Evolutionary conservation across 1,140 invertebrate genomes (phyloP).

Genomic region (Globodera rostochiensis): DNA sequence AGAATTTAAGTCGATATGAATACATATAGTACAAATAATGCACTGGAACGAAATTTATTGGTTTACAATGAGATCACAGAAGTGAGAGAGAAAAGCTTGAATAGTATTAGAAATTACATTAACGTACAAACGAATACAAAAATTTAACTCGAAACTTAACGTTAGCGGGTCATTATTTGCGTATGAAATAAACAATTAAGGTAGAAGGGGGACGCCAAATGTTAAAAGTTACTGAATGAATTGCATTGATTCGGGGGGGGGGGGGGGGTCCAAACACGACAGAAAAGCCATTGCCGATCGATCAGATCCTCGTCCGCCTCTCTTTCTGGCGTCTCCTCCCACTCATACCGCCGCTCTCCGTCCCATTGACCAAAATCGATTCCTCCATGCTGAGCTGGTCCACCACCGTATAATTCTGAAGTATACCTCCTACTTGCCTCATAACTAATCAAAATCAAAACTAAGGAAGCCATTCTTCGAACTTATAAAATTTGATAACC

Average conservation of each 20-base stretch:
- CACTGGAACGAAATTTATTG: neutral
- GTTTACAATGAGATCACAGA: no score
- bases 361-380: slow-evolving; percentile 28
- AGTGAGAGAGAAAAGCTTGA: no score
- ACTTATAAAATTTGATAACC: slow-evolving; percentile 18
- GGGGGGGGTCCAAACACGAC: neutral
- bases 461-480: neutral
- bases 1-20: no score
- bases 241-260: neutral
- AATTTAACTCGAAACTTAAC: neutral
- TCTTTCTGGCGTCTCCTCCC: neutral
- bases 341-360: neutral
- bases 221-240: neutral
- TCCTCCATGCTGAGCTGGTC: slow-evolving; percentile 32
- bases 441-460: neutral
- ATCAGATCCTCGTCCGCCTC: neutral
- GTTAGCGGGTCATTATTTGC: neutral
- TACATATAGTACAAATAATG: neutral
- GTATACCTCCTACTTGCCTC: neutral
- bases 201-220: neutral
- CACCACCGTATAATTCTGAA: slow-evolving; percentile 28
- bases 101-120: no score
- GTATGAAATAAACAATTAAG: neutral
- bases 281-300: neutral
- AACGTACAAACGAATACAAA: neutral